Evolutionary conservation across 2,888 invertebrate genomes (phyloP), one percentile per base, ranked within the genome.

Genomic region (Litoditis marina): DNA sequence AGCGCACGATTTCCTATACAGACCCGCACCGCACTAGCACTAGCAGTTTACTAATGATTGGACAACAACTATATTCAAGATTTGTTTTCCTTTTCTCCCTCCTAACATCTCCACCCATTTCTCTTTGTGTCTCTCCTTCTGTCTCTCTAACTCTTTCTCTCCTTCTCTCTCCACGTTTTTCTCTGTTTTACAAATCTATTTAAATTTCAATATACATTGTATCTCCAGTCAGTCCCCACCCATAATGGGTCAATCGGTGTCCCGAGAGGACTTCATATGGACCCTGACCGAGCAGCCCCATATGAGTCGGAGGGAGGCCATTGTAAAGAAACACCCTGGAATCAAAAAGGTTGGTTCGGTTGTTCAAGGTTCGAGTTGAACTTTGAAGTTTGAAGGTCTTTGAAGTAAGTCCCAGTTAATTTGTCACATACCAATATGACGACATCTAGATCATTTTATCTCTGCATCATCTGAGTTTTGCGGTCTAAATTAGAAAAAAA

Each of bases 221-320:
- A 51, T 27, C 7, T 51, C 44, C 44, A 19, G 25, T 25, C 25
- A 44, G 19, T 25, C 25, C 44, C 25, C 44, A 22, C 19, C 44
- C 44, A 44, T 3, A 53, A 96, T 96, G 96, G 96, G 96, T 66
- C 92, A 92, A 76, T 89, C 88, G 82, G 94, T 94, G 50, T 92
- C 95, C 27, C 88, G 93, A 80, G 90, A 88, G 1, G 95, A 98
- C 86, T 98, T 94, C 83, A 94, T 96, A 84, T 98, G 96, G 96
- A 88, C 89, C 44, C 92, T 92, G 80, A 92, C 92, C 0, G 95
- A 96, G 83, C 96, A 98, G 84, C 98, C 98, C 11, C 98, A 98
- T 85, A 94, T 94, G 6, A 90, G 90, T 64, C 88, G 98, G 66
- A 88, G 98, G 68, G 92, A 92, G 87, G 88, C 92, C 78, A 98